These are phyloP conservation scores for Drosophila nannoptera DNA, from an alignment of 1,140 invertebrate species.

Conservation along the genomic window DNA sequence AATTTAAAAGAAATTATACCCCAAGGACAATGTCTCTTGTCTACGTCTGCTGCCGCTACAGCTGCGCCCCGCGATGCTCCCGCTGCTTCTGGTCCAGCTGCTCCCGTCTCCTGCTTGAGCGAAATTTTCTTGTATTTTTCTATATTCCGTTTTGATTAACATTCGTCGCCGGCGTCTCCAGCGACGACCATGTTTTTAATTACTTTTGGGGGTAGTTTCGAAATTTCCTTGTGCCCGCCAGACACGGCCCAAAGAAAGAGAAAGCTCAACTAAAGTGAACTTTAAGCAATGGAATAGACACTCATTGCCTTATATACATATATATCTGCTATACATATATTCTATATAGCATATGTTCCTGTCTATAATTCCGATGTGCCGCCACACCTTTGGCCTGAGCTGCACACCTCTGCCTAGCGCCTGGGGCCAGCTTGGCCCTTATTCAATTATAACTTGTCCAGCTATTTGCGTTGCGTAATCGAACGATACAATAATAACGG, in stretches of 20 bases:
- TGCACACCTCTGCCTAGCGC: background rate
- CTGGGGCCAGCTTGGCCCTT: conserved; percentile 5
- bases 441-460: conserved; percentile 50
- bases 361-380: conserved; percentile 18
- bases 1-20: conserved; percentile 76
- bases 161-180: conserved; percentile 54
- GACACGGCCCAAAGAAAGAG: conserved; percentile 23
- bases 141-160: conserved; percentile 71
- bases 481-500: conserved; percentile 36
- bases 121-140: conserved; percentile 55
- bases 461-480: conserved; percentile 36
- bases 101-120: background rate
- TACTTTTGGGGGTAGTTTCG: conserved; percentile 74
- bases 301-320: background rate
- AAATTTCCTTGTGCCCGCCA: conserved; percentile 33
- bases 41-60: conserved; percentile 5
- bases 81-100: background rate
- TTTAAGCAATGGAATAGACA: conserved; percentile 36
- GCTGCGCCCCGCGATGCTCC: background rate
- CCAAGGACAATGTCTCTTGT: conserved; percentile 62
- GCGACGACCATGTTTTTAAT: conserved; percentile 63
- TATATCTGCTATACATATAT: background rate
- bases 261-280: conserved; percentile 28
- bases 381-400: conserved; percentile 16
- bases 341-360: conserved; percentile 14